phyloP scores from a whole-genome alignment of 1,140 invertebrate genomes.

The Polypedilum vanderplanki region DNA sequence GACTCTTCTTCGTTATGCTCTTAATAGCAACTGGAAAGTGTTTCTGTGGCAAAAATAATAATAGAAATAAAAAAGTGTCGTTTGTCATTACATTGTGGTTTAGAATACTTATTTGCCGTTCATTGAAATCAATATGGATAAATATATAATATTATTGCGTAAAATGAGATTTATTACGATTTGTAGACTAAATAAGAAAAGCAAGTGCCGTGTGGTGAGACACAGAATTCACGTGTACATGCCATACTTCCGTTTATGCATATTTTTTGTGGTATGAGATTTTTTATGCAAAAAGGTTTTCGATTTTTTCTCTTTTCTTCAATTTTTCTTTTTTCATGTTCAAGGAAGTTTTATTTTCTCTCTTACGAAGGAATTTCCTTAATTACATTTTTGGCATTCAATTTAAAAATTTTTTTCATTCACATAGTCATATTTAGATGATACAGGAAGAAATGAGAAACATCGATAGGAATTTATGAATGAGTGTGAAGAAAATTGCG shows the following conservation, averaged over 20 bases:
- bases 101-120: neutral
- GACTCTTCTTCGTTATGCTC: constrained; percentile 94
- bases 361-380: too few relatives aligned
- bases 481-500: constrained; percentile 10
- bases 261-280: neutral
- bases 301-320: too few relatives aligned
- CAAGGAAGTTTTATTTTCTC: too few relatives aligned
- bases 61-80: neutral
- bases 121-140: neutral
- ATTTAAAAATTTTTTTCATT: too few relatives aligned
- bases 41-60: constrained; percentile 63
- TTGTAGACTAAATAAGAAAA: neutral
- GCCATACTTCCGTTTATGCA: neutral
- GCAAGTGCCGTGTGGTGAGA: neutral
- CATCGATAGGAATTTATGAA: neutral
- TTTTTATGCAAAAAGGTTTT: too few relatives aligned
- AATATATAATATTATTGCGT: neutral
- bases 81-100: neutral
- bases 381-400: too few relatives aligned
- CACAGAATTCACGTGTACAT: constrained; percentile 2
- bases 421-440: too few relatives aligned
- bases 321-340: too few relatives aligned
- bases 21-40: constrained; percentile 90
- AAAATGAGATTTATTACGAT: neutral
- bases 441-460: too few relatives aligned